Conservation (phyloP, 1,140 invertebrate genomes). For the Thaumatotibia leucotreta region DNA sequence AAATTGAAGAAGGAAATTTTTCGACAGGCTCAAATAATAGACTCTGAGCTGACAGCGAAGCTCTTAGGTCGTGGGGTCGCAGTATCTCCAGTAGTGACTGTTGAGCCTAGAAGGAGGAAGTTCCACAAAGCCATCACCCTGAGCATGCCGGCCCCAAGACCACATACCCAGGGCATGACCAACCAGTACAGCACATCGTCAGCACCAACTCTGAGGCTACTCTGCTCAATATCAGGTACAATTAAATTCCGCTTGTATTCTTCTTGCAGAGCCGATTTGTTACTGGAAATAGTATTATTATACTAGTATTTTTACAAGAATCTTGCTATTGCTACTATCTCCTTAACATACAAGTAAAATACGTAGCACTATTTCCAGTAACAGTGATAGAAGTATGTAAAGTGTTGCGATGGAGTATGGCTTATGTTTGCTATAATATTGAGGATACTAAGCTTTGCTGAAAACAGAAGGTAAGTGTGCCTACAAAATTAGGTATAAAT, state of each 20-base stretch:
- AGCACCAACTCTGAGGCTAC: conserved; percentile 94
- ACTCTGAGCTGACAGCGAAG: conserved; percentile 96
- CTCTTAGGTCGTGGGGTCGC: conserved; percentile 98
- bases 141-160: conserved; percentile 97
- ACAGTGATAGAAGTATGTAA: conserved; percentile 39
- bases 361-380: conserved; percentile 35
- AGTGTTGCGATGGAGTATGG: conserved; percentile 75
- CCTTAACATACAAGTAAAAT: too few relatives aligned
- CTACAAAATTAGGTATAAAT: conserved; percentile 34
- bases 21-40: conserved; percentile 96
- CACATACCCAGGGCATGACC: conserved; percentile 97
- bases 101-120: conserved; percentile 97
- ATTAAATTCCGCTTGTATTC: conserved; percentile 36
- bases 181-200: conserved; percentile 95
- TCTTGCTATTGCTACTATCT: too few relatives aligned
- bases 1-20: background rate
- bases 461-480: conserved; percentile 48
- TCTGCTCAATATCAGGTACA: conserved; percentile 99
- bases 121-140: conserved; percentile 99
- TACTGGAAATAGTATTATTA: conserved; percentile 34
- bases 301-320: background rate
- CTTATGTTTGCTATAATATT: conserved; percentile 56
- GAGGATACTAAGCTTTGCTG: conserved; percentile 46
- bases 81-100: conserved; percentile 98
- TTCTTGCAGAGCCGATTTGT: conserved; percentile 36